Base-by-base conservation (phyloP, 2,888 invertebrate genomes). In the Agrypnus murinus region DNA sequence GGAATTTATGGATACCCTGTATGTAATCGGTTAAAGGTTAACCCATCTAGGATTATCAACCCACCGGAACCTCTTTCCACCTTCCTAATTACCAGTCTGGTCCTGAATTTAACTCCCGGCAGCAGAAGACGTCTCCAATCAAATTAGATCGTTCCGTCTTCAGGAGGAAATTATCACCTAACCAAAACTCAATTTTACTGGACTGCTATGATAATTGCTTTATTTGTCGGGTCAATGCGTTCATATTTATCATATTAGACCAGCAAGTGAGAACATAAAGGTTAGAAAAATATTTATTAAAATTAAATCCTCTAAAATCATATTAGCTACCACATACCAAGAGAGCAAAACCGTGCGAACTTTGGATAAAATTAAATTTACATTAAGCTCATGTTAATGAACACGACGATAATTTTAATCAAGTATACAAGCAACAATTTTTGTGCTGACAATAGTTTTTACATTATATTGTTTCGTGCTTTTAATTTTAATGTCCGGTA, bases 141-240 rank as follows among this genome's bases (percentile, higher is more conserved):
- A 55, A 65, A 65, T 65, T 65, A 65, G 55, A 31, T 65, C 64
- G 64, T 34, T 31, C 43, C 55, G 53, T 40, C 38, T 65, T 65
- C 55, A 55, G 15, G 17, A 55, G 55, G 64, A 53, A 65, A 65
- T 65, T 65, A 53, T 55, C 64, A 65, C 55, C 64, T 55, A 65
- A 65, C 53, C 38, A 63, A 55, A 65, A 55, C 53, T 57, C 64
- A 55, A 43, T 55, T 65, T 55, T 53, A 19, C 14, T 57, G 17
- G 14, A 38, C 53, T 50, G 25, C 25, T 25, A n/a, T 38, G 38
- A 64, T 15, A 19, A 50, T 50, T 50, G 63, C 40, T 25, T 31
- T 50, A 40, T 40, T 40, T 40, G 40, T 50, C 7, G n/a, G 3
- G 31, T 25, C 9, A 6, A 19, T 14, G 14, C 46, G 25, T 48